Percentiles rank a stretch among this genome's conserved stretches.
phyloP scores from a whole-genome alignment of 2,888 invertebrate species.

The Conus canariensis region DNA sequence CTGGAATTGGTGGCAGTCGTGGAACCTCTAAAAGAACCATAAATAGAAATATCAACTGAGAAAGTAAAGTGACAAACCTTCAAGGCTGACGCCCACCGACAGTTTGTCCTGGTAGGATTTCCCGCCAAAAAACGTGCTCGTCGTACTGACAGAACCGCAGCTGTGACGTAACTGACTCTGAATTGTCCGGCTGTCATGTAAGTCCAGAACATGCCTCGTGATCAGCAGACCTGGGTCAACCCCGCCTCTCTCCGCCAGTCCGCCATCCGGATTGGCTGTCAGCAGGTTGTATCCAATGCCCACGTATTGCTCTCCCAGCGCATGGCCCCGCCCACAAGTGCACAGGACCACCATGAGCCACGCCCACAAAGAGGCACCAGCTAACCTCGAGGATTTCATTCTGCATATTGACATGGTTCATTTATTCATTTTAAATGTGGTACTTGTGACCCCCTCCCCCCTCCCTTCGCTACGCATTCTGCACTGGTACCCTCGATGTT shows the following conservation, averaged over 20 bases:
- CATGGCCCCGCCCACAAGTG: background rate
- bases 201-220: slow-evolving; percentile 54
- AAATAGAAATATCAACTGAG: too few relatives aligned
- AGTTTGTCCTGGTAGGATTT: slow-evolving; percentile 63
- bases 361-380: background rate
- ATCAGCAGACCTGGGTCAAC: slow-evolving; percentile 59
- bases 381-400: background rate
- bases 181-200: slow-evolving; percentile 45
- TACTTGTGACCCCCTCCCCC: background rate
- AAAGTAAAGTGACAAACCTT: background rate
- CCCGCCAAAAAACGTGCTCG: slow-evolving; percentile 56
- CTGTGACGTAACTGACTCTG: slow-evolving; percentile 53
- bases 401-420: background rate
- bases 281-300: slow-evolving; percentile 61
- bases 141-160: slow-evolving; percentile 53
- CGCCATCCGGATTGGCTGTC: slow-evolving; percentile 64
- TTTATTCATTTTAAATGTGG: background rate
- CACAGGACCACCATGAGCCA: background rate
- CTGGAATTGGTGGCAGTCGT: too few relatives aligned
- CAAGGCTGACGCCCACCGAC: slow-evolving; percentile 43
- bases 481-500: background rate
- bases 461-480: background rate
- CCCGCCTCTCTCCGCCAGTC: slow-evolving; percentile 55
- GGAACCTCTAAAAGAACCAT: too few relatives aligned
- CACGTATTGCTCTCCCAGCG: slow-evolving; percentile 41